Conservation (phyloP, 2,797 vertebrate genomes). For the Eulemur rubriventer region DNA sequence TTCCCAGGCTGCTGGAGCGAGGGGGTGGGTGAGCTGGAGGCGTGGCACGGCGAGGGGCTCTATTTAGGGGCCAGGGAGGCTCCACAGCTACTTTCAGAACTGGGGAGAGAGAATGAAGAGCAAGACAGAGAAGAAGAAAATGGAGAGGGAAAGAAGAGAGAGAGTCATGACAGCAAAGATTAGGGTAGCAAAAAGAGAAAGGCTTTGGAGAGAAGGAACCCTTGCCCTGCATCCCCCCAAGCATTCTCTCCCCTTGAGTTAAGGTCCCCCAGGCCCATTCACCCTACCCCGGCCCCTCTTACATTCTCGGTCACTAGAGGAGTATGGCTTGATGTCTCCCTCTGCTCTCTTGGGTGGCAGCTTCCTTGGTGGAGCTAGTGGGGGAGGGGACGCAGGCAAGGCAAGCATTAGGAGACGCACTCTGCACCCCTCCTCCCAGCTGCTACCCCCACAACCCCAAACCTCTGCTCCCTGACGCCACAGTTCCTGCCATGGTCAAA, state of each 20-base stretch:
- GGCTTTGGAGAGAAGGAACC: not conserved
- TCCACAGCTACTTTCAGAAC: conserved; percentile 84
- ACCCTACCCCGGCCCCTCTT: conserved; percentile 67
- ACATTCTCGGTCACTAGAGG: conserved; percentile 94
- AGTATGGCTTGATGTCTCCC: conserved; percentile 96
- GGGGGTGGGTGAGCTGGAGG: conserved; percentile 75
- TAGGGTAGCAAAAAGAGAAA: not conserved
- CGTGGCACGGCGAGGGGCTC: conserved; percentile 74
- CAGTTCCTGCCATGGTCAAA: conserved; percentile 29
- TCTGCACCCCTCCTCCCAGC: not conserved
- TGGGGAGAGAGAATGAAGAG: not conserved
- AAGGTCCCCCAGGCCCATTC: not conserved
- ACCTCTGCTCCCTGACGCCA: conserved; percentile 27
- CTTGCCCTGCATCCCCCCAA: not conserved
- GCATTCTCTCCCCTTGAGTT: not conserved
- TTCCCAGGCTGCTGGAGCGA: conserved; percentile 81
- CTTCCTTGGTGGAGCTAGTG: conserved; percentile 86
- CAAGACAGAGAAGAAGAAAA: not conserved
- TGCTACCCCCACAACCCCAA: not conserved
- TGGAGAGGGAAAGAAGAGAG: not conserved
- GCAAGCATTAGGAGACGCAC: not conserved
- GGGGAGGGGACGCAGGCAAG: not conserved
- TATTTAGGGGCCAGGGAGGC: conserved; percentile 86
- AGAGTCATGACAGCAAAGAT: not conserved
- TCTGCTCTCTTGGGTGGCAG: conserved; percentile 90